Evolutionary conservation across 2,888 invertebrate species (phyloP).

Genomic region (Dyspetes luteomarginatus): DNA sequence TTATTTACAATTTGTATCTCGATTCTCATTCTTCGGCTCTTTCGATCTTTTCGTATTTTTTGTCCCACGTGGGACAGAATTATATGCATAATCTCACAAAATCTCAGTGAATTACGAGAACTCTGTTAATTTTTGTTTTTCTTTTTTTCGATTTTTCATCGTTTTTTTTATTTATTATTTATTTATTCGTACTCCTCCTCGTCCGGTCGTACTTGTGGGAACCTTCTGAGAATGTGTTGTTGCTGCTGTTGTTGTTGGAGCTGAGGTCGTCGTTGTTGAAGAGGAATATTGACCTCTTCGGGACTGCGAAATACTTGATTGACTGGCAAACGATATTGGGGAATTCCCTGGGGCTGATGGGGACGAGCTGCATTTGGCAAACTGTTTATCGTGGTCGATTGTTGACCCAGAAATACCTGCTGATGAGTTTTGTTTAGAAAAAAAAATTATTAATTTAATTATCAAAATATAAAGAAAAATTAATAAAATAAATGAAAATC

Average conservation of each 20-base stretch:
- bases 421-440: constrained; percentile 32
- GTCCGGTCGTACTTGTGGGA: constrained; percentile 80
- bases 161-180: neutral
- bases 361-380: constrained; percentile 77
- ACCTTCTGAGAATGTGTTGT: constrained; percentile 80
- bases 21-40: constrained; percentile 35
- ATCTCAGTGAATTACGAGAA: neutral
- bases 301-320: constrained; percentile 93
- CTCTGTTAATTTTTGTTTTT: constrained; percentile 5
- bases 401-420: constrained; percentile 78
- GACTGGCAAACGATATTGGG: constrained; percentile 83
- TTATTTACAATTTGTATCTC: constrained; percentile 71
- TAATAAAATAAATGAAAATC: too few relatives aligned
- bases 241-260: constrained; percentile 81
- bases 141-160: too few relatives aligned
- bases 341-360: constrained; percentile 80
- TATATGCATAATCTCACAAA: neutral
- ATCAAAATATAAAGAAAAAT: too few relatives aligned
- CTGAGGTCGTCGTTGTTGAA: constrained; percentile 91
- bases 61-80: neutral
- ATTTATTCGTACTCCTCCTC: constrained; percentile 81
- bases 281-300: constrained; percentile 94
- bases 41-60: constrained; percentile 20
- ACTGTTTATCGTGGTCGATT: constrained; percentile 80
- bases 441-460: neutral